Evolutionary conservation across 1,140 invertebrate genomes (phyloP).

Genomic region (Acyrthosiphon pisum): DNA sequence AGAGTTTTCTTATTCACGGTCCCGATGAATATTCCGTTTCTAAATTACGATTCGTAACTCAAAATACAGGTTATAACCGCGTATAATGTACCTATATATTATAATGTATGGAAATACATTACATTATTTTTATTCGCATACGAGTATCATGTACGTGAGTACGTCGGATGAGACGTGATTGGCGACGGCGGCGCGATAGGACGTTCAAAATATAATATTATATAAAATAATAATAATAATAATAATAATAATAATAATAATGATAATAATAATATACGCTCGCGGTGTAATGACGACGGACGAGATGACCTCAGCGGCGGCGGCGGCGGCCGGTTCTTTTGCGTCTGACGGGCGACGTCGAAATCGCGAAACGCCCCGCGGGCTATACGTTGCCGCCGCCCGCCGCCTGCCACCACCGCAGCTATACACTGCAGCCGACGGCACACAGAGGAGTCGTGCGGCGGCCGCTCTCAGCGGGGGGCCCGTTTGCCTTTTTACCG

Average conservation of each 20-base stretch:
- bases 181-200: not conserved
- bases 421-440: not conserved
- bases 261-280: not conserved
- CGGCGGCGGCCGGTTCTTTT: constrained; percentile 35
- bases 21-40: not conserved
- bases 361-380: constrained; percentile 55
- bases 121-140: not conserved
- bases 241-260: constrained; percentile 18
- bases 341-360: constrained; percentile 53
- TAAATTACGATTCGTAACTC: not conserved
- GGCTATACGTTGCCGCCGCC: constrained; percentile 31
- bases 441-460: constrained; percentile 50
- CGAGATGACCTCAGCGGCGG: constrained; percentile 35
- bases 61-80: not conserved
- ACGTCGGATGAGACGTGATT: constrained; percentile 10
- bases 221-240: not conserved
- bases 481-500: constrained; percentile 56
- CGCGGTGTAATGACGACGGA: constrained; percentile 7
- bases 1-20: not conserved
- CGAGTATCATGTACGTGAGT: not conserved
- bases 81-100: not conserved
- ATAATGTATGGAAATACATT: not conserved
- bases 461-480: constrained; percentile 49
- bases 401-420: not conserved
- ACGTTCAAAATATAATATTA: not conserved